Conservation (phyloP, 2,888 invertebrate genomes). For the Poecilobothrus nobilitatus region DNA sequence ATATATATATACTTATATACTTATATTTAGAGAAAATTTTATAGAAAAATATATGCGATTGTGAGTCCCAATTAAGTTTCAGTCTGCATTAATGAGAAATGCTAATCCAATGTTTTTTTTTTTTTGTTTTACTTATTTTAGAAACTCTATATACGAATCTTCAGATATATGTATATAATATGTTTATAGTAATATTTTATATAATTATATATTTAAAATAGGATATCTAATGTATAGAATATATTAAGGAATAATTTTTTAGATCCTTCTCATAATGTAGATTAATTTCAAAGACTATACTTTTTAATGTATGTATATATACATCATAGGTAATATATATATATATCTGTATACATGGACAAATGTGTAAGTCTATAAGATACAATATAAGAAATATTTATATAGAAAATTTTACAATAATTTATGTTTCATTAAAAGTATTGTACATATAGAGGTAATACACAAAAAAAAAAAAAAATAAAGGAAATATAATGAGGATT, state of each 20-base stretch:
- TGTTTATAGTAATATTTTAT: not conserved
- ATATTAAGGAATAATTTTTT: conserved; percentile 5
- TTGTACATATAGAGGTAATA: too few relatives aligned
- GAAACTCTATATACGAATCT: not conserved
- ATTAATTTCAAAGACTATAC: conserved; percentile 1
- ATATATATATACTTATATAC: not conserved
- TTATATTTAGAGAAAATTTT: not conserved
- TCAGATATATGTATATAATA: not conserved
- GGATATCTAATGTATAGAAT: too few relatives aligned
- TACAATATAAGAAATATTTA: not conserved
- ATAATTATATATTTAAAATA: not conserved
- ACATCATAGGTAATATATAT: conserved; percentile 2
- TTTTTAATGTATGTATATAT: too few relatives aligned
- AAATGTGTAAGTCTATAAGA: not conserved
- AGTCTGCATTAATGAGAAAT: conserved; percentile 31
- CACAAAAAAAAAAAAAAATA: too few relatives aligned
- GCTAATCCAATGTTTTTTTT: conserved; percentile 25
- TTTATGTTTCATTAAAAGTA: not conserved
- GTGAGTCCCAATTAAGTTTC: conserved; percentile 29
- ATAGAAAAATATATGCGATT: not conserved
- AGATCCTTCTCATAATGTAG: conserved; percentile 1
- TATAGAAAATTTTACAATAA: not conserved
- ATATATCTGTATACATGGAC: not conserved
- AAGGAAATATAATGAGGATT: too few relatives aligned
- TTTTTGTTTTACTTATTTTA: not conserved